Evolutionary conservation across 2,888 invertebrate species (phyloP).

Genomic region (Chorisops tibialis): DNA sequence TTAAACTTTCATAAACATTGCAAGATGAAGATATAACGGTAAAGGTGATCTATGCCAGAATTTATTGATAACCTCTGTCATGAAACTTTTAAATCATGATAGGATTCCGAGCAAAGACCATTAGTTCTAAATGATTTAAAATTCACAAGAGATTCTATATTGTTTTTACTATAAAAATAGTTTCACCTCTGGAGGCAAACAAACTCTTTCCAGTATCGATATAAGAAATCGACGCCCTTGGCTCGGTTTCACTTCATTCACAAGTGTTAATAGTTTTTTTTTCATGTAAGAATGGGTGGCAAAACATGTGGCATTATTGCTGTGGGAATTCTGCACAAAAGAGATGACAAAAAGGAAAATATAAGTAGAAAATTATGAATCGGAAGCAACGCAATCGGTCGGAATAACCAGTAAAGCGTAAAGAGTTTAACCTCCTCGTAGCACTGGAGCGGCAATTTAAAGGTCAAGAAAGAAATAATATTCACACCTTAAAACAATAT

Average conservation of each 20-base stretch:
- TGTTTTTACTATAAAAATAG: too few relatives aligned
- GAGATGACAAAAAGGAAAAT: not conserved
- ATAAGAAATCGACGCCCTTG: constrained; percentile 1
- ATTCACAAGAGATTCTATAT: too few relatives aligned
- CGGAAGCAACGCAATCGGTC: constrained; percentile 5
- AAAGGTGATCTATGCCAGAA: too few relatives aligned
- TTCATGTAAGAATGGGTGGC: too few relatives aligned
- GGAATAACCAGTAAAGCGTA: constrained; percentile 11
- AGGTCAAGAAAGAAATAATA: not conserved
- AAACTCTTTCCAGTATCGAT: not conserved
- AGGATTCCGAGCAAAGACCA: too few relatives aligned
- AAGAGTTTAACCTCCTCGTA: constrained; percentile 7
- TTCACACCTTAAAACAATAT: not conserved
- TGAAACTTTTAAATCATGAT: too few relatives aligned
- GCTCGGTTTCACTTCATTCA: not conserved
- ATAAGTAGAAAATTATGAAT: not conserved
- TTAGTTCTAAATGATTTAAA: too few relatives aligned
- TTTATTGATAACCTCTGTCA: too few relatives aligned
- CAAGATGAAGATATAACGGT: too few relatives aligned
- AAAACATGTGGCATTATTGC: too few relatives aligned
- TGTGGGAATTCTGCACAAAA: not conserved
- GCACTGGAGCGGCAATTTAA: not conserved
- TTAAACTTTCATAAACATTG: too few relatives aligned
- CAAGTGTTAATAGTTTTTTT: not conserved
- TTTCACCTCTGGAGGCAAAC: too few relatives aligned